Conservation (phyloP, 2,113 vertebrate genomes). For the Pelobates fuscus region DNA sequence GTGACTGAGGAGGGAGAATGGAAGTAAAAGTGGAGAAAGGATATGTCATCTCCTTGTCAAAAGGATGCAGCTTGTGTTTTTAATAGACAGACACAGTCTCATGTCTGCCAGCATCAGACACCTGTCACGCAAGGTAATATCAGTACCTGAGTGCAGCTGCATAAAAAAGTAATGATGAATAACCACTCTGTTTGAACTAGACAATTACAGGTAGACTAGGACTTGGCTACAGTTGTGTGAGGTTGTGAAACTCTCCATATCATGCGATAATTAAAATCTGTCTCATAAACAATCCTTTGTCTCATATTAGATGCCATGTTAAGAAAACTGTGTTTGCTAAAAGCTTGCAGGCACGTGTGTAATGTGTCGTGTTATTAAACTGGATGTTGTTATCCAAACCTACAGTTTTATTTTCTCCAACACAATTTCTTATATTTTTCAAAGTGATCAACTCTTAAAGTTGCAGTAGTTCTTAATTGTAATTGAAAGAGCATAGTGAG, state of each 20-base stretch:
- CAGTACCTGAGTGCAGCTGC: background rate
- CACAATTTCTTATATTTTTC: background rate
- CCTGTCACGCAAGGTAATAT: background rate
- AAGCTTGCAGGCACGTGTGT: background rate
- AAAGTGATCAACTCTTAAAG: too few species aligned
- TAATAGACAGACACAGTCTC: conserved; percentile 12
- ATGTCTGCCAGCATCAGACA: conserved; percentile 32
- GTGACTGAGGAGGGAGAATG: too few species aligned
- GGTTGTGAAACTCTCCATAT: background rate
- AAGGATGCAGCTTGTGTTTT: too few species aligned
- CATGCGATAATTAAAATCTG: background rate
- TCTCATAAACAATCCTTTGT: background rate
- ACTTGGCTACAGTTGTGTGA: background rate
- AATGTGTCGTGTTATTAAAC: background rate
- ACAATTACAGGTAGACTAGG: background rate
- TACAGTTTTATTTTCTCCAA: background rate
- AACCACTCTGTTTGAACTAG: too few species aligned
- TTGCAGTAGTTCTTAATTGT: too few species aligned
- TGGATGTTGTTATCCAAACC: background rate
- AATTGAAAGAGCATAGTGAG: too few species aligned
- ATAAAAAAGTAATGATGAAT: background rate
- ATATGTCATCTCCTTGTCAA: too few species aligned
- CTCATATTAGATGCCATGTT: background rate
- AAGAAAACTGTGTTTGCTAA: background rate
- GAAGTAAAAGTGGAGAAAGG: too few species aligned